A percentile compares a stretch with the other conserved stretches of the same genome.
Conservation (phyloP, 2,113 vertebrate species). For the Actinemys pallida region DNA sequence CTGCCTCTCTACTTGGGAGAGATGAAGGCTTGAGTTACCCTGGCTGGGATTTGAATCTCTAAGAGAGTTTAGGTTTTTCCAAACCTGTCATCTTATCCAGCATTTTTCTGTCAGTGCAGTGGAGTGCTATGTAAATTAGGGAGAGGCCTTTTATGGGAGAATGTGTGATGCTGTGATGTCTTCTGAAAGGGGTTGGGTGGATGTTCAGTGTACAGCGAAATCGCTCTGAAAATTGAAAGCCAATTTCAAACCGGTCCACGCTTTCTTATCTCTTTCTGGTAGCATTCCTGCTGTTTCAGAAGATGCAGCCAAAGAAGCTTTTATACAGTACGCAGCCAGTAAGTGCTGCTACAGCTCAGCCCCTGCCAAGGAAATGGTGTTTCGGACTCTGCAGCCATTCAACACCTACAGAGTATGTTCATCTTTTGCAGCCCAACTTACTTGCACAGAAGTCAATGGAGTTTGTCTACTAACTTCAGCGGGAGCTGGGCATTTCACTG, state of each 20-base stretch:
- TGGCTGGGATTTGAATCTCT: not conserved
- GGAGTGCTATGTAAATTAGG: not conserved
- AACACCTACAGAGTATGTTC: constrained; percentile 64
- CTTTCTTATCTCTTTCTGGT: not conserved
- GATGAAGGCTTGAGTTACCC: not conserved
- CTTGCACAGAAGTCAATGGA: not conserved
- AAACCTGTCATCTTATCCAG: not conserved
- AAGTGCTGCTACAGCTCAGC: constrained; percentile 73
- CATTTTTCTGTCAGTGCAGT: not conserved
- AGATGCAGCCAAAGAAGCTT: constrained; percentile 55
- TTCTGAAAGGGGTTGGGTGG: too few relatives aligned
- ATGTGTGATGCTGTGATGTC: not conserved
- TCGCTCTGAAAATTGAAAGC: not conserved
- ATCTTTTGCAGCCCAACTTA: not conserved
- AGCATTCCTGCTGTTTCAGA: constrained; percentile 76
- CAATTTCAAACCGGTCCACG: not conserved
- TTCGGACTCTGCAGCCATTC: constrained; percentile 72
- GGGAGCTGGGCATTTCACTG: not conserved
- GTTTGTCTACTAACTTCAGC: not conserved
- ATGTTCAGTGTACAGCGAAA: not conserved
- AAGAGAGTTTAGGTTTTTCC: not conserved
- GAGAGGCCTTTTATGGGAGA: rapidly evolving
- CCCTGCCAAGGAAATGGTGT: constrained; percentile 73
- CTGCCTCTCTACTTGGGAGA: not conserved
- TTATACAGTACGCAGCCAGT: constrained; percentile 38